Percentiles rank a stretch among this genome's conserved stretches.
Evolutionary conservation across 2,113 vertebrate species (phyloP).

Genomic region (Strix aluco): DNA sequence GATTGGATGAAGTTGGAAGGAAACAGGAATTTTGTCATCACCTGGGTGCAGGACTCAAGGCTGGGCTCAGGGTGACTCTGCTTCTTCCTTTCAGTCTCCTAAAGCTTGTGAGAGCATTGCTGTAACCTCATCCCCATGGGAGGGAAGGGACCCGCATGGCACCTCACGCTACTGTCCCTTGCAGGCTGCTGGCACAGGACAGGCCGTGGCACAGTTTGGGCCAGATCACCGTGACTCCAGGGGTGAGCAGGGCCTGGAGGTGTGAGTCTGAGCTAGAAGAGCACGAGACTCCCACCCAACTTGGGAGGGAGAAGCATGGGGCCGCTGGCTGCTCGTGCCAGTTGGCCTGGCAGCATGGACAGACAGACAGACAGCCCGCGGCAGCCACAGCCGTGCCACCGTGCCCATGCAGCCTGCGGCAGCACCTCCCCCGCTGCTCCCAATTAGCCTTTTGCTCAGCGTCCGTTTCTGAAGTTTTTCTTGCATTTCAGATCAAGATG

Average conservation of each 20-base stretch:
- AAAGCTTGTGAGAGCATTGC: neutral
- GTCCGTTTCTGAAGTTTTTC: neutral
- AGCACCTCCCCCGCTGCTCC: accelerated
- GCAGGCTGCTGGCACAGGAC: neutral
- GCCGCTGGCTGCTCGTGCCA: accelerated
- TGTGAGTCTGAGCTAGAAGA: neutral
- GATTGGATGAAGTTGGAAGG: neutral
- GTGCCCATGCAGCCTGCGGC: accelerated
- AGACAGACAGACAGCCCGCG: neutral
- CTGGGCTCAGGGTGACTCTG: neutral
- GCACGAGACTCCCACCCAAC: neutral
- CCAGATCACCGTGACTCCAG: neutral
- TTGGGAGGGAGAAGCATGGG: neutral
- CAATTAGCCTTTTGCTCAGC: neutral
- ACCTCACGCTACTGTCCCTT: neutral
- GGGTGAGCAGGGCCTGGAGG: neutral
- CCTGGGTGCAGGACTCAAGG: neutral
- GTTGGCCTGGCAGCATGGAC: neutral
- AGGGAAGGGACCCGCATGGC: neutral
- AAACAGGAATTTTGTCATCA: neutral
- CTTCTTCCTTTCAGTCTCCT: neutral
- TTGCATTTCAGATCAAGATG: neutral
- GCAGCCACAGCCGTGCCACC: neutral
- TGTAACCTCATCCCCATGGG: accelerated
- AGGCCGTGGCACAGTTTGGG: neutral